Evolutionary conservation across 2,797 vertebrate species (phyloP), one percentile per base, ranked within the genome.

Genomic region (Acestrorhynchus altus): DNA sequence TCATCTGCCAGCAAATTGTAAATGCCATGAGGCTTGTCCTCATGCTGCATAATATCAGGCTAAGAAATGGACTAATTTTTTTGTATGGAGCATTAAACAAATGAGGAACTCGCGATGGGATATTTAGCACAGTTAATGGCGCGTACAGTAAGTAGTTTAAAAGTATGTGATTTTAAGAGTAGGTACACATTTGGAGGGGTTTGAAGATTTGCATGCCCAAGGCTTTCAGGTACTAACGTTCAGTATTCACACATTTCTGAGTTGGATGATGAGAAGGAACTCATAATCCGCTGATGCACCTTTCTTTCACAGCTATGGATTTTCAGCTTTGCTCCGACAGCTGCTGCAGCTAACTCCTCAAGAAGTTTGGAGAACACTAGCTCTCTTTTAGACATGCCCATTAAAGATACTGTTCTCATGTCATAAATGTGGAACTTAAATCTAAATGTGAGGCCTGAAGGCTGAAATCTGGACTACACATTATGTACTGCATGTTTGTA

Each of bases 391-490:
- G 42, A 47, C 22, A 9, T 26, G 16, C 64, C 13, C 64, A 26
- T 66, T 66, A 66, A 47, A 47, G 42, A 66, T 66, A 42, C 24
- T 47, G 13, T 18, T 66, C 64, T 47, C 4, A 15, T 60, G 26
- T 66, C 44, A 47, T 47, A 15, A 47, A 66, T 47, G 28, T 66
- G 47, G 44, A 47, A 11, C 44, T 66, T 44, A 47, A 47, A 13
- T 66, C 42, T 28, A 66, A 47, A 60, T 22, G 28, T 60, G 15
- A 35, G 40, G 64, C 42, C 44, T 66, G 8, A 47, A 66, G 44
- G 44, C 64, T 47, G 42, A 15, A 66, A 39, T 24, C 8, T 24
- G 15, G 31, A 35, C 31, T 2, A 6, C 31, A 35, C 6, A 6
- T 35, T 2, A 35, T 35, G 31, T 2, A 6, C 6, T 35, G 31